Conservation (phyloP, 2,888 invertebrate species). For the Heliconius ismenius region DNA sequence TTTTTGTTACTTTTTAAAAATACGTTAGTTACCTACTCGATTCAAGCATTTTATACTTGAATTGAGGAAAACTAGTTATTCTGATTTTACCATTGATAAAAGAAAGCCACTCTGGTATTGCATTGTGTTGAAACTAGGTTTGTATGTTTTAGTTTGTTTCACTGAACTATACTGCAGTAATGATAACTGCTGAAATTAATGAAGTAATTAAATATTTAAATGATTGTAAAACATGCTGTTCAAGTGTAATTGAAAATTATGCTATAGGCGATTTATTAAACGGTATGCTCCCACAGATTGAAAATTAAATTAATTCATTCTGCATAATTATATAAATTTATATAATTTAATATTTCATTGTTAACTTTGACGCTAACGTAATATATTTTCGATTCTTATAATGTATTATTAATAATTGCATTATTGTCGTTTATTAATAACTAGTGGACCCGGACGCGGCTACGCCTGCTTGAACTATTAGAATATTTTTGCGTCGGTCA, state of each 20-base stretch:
- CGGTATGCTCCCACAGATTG: conserved; percentile 2
- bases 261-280: conserved; percentile 15
- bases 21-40: background rate
- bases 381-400: background rate
- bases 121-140: conserved; percentile 1
- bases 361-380: conserved; percentile 7
- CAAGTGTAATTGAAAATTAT: conserved; percentile 7
- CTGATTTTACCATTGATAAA: background rate
- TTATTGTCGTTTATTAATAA: background rate
- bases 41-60: background rate
- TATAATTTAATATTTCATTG: conserved; percentile 13
- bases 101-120: background rate
- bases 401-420: background rate
- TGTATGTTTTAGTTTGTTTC: conserved; percentile 7
- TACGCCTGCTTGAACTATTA: no score
- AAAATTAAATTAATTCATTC: conserved; percentile 20
- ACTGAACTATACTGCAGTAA: background rate
- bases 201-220: conserved; percentile 14
- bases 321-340: conserved; percentile 10
- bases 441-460: no score
- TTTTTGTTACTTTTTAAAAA: no score
- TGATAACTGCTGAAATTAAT: conserved; percentile 8
- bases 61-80: background rate
- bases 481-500: no score
- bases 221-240: conserved; percentile 9